phyloP scores from a whole-genome alignment of 2,888 invertebrate genomes.

The Brenthis hecate region DNA sequence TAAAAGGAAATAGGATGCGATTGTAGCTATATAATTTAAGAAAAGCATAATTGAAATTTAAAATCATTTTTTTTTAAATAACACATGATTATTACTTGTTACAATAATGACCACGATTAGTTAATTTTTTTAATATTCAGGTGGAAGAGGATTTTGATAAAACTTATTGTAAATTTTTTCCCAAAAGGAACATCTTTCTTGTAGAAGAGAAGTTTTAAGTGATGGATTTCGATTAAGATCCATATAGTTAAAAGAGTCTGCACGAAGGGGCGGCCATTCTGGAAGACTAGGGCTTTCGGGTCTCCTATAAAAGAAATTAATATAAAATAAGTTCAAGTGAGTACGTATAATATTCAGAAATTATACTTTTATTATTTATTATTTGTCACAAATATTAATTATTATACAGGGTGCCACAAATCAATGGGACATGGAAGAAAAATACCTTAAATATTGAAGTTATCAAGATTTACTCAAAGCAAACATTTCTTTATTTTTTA shows the following conservation, averaged over 20 bases:
- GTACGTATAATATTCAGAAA: neutral
- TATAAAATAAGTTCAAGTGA: neutral
- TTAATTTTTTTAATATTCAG: conserved; percentile 3
- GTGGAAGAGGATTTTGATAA: conserved; percentile 39
- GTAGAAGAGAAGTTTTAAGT: conserved; percentile 42
- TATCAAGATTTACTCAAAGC: no score
- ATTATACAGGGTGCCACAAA: no score
- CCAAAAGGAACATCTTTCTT: conserved; percentile 48
- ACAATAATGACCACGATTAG: neutral
- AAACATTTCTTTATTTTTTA: no score
- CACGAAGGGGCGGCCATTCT: conserved; percentile 46
- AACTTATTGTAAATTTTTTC: conserved; percentile 46
- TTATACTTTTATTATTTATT: neutral
- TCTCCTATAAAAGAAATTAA: conserved; percentile 42
- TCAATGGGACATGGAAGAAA: no score
- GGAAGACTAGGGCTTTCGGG: conserved; percentile 48
- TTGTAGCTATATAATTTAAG: no score
- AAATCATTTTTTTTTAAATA: no score
- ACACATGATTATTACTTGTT: no score
- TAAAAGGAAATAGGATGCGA: no score
- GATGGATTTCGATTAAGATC: conserved; percentile 43
- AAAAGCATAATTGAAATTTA: no score
- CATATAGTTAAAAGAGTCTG: conserved; percentile 47
- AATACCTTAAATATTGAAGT: neutral
- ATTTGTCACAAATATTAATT: no score